A percentile compares a stretch with the other conserved stretches of the same genome.
These are phyloP conservation scores for Sarcophaga bullata DNA, from an alignment of 1,140 invertebrate genomes.

Conservation along the genomic window DNA sequence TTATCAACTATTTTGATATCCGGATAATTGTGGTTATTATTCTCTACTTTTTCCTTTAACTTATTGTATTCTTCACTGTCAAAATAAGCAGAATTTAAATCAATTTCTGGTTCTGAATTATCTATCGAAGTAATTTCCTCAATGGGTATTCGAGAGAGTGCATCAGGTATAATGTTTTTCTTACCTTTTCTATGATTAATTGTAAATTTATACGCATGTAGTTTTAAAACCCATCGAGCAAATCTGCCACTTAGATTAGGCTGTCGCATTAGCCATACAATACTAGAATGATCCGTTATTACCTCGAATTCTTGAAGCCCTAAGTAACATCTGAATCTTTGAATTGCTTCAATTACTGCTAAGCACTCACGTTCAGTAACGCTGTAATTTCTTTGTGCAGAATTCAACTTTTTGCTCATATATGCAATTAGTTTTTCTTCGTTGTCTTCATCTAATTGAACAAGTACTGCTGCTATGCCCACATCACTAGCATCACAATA, in stretches of 20 bases:
- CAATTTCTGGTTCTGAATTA: background rate
- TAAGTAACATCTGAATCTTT: constrained; percentile 65
- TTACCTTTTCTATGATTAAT: constrained; percentile 30
- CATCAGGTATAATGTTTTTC: constrained; percentile 33
- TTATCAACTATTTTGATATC: constrained; percentile 32
- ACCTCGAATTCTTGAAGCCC: constrained; percentile 63
- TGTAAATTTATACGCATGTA: constrained; percentile 44
- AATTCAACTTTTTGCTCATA: constrained; percentile 44
- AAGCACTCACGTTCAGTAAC: constrained; percentile 43
- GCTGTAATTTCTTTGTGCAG: constrained; percentile 40
- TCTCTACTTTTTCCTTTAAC: background rate
- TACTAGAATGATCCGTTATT: constrained; percentile 54
- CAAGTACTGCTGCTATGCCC: constrained; percentile 47
- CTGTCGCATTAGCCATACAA: constrained; percentile 57
- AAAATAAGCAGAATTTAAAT: constrained; percentile 33
- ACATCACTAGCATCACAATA: constrained; percentile 49
- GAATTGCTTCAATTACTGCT: constrained; percentile 38
- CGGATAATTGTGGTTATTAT: constrained; percentile 24
- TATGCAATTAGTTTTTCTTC: constrained; percentile 42
- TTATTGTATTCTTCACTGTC: background rate
- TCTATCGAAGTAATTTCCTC: constrained; percentile 15
- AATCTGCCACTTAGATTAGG: constrained; percentile 61
- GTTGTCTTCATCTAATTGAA: constrained; percentile 41
- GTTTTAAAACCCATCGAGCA: constrained; percentile 54
- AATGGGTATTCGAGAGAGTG: background rate